Evolutionary conservation across 2,797 vertebrate species (phyloP), one percentile per base, ranked within the genome.

Genomic region (Zonotrichia albicollis): DNA sequence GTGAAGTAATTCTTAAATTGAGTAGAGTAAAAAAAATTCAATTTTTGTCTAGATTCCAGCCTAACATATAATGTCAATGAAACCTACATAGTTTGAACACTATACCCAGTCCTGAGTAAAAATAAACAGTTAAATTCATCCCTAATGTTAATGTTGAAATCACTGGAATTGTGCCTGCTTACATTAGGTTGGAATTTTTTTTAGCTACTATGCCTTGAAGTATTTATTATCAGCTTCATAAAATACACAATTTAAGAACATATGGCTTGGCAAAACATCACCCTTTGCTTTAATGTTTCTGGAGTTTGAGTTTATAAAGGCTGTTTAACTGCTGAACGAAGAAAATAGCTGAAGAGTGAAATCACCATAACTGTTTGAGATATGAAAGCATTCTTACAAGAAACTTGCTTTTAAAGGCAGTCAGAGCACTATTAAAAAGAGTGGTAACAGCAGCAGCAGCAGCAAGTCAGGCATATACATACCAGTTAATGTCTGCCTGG

Each of bases 171-270:
- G 3, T 76, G 60, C 85, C 74, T 89, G 34, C 78, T 72, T 90
- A 54, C 32, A 45, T 78, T 78, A 73, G 46, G 16, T 55, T 79
- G 51, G 61, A 68, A 5, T 64, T 67, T n/a, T 22, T 55, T 87
- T 91, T 71, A 80, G 64, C 53, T 91, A 58, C 74, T 67, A 30
- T 68, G 50, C 72, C 58, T 92, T 77, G 45, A 80, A 87, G 43
- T 83, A 75, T 91, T 95, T 96, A 96, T 96, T 96, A 87, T 89
- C 79, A 85, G 20, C 68, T 77, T 84, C 82, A 93, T 85, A 90
- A 95, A 95, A 96, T 61, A 90, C 27, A 67, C 57, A 26, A 67
- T 93, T 90, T 91, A 92, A 94, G 84, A 94, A 86, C 90, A 93
- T 87, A 94, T 72, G 93, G 76, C 61, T 86, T 90, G 74, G 86